Evolutionary conservation across 2,888 invertebrate species (phyloP), one percentile per base, ranked within the genome.

Genomic region (Synergus itoensis): DNA sequence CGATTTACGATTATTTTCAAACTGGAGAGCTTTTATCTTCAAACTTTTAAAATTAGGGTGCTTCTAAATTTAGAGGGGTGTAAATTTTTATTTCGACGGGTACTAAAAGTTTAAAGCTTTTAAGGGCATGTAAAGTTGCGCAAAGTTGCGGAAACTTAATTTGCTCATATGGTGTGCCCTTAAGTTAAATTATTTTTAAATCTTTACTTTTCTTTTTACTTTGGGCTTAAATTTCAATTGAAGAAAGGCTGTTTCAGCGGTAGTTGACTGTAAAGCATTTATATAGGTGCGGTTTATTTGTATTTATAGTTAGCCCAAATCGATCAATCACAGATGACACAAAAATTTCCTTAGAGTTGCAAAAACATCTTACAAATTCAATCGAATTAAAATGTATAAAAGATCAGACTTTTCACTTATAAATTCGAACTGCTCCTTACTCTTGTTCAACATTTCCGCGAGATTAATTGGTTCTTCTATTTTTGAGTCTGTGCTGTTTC

Each of bases 401-500:
- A 73, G 16, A 36, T 53, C 14, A n/a, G 60, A 63, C 65, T 43
- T 65, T 65, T 40, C 45, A 45, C 67, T 67, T 67, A 3, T 9
- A 45, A 21, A 21, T 21, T 43, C 43, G 18, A 67, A 67, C 18
- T 21, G 45, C 21, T 21, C 14, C 67, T 67, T 43, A 18, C n/a
- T 67, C 67, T 67, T 67, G 43, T 14, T 21, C 43, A 43, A 45
- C 21, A 43, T 41, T 65, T 64, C 14, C 9, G n/a, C 14, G 18
- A 41, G 65, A 65, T 67, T 67, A 36, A 36, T 36, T 3, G 36
- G 36, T 36, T 67, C 28, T 48, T 48, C 48, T 48, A 45, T 48
- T 69, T 69, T 69, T 36, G 48, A 48, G 14, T 48, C 48, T 69
- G 28, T 69, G 16, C 45, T n/a, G 45, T 48, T 48, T 69, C 69